These are phyloP conservation scores for Invenusta paracnida DNA, from an alignment of 2,888 invertebrate species.

Conservation along the genomic window DNA sequence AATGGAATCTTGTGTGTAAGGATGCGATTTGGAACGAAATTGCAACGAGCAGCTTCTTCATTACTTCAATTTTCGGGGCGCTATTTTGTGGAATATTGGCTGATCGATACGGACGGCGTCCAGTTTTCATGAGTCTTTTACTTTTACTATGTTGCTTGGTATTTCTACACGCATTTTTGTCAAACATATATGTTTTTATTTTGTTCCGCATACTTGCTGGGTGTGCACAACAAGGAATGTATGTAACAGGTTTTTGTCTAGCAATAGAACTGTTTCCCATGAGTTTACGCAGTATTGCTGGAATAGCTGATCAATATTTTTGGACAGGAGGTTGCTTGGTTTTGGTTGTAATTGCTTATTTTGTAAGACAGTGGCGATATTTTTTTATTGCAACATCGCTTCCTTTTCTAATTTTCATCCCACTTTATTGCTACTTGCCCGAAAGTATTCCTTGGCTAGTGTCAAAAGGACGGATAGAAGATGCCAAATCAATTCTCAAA, in stretches of 20 bases:
- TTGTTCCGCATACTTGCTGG: conserved; percentile 20
- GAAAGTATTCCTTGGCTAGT: conserved; percentile 40
- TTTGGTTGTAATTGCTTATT: conserved; percentile 33
- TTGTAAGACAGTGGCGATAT: conserved; percentile 35
- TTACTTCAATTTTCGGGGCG: conserved; percentile 33
- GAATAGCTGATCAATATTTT: conserved; percentile 24
- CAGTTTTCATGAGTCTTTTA: conserved; percentile 24
- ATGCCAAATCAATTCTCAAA: conserved; percentile 28
- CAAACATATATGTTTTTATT: conserved; percentile 33
- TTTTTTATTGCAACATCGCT: conserved; percentile 36
- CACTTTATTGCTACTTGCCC: conserved; percentile 32
- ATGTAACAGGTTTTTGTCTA: conserved; percentile 28
- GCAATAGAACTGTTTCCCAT: conserved; percentile 37
- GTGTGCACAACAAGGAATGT: conserved; percentile 32
- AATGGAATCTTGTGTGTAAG: conserved; percentile 43
- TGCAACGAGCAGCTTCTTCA: conserved; percentile 35
- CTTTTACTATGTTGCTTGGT: neutral
- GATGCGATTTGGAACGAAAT: conserved; percentile 25
- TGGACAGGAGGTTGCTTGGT: conserved; percentile 26
- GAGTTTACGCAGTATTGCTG: conserved; percentile 19
- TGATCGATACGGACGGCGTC: conserved; percentile 37
- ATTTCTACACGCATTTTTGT: conserved; percentile 11
- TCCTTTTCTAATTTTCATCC: conserved; percentile 16
- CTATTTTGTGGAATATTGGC: conserved; percentile 17
- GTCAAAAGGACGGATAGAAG: conserved; percentile 23